Base-by-base conservation (phyloP, 2,888 invertebrate species). In the Anoplius nigerrimus region DNA sequence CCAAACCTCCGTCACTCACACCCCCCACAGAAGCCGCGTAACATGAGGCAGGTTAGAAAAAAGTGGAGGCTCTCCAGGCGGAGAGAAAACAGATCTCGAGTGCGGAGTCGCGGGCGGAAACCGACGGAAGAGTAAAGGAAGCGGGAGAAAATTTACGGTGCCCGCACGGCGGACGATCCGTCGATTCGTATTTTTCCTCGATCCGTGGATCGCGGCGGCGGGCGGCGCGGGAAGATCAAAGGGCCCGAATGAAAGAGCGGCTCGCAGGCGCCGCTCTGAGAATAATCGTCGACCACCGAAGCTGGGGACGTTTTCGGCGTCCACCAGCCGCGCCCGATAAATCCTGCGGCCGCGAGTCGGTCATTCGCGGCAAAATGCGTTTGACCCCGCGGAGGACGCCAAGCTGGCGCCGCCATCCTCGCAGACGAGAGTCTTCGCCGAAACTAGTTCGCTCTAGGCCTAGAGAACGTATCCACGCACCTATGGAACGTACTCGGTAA, bases 91-190 rank as follows among this genome's bases (percentile, higher is more conserved):
- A 34, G 34, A 34, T 34, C 34, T 34, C 34, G 34, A 55, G 46
- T 66, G 54, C 22, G 34, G 46, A 42, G 48, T 54, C 15, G 60
- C 46, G 34, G 46, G 61, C 65, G 65, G 54, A 66, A 55, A 61
- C 55, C 65, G 34, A 11, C 11, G n/a, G n/a, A n/a, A 34, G 11
- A 2, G 34, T 6, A 24, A 2, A 24, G 6, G 24, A 24, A 6
- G 34, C 34, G 34, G 34, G 1, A 6, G 34, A 34, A 34, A 34
- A 34, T 34, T 34, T 2, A 34, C 34, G 48, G 48, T 18, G 48
- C n/a, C 48, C n/a, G 2, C n/a, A 6, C n/a, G 16, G 16, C 48
- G 48, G 16, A 16, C 48, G 18, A 22, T 24, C 21, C 21, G 15
- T 22, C 53, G 22, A 15, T 20, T 13, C 22, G 24, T 53, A 53